These are phyloP conservation scores for Tursiops truncatus DNA, from an alignment of 2,113 vertebrate genomes.

Conservation along the genomic window DNA sequence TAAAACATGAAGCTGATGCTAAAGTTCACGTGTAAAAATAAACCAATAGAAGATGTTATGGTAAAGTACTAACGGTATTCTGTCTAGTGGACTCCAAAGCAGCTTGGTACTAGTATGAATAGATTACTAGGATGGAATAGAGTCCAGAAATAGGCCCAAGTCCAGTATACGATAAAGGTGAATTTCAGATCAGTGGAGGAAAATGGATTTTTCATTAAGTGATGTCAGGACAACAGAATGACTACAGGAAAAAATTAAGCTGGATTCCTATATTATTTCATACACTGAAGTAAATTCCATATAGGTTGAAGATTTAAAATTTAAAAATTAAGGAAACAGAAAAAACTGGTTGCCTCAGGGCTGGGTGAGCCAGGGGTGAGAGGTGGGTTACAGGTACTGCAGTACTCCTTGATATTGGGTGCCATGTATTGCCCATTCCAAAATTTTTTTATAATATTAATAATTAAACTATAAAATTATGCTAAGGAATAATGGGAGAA, in stretches of 20 bases:
- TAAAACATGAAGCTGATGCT: background rate
- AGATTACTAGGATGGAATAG: background rate
- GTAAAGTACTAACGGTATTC: background rate
- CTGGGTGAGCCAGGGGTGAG: background rate
- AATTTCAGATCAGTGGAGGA: background rate
- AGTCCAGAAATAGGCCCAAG: background rate
- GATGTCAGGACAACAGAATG: background rate
- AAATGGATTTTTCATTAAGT: background rate
- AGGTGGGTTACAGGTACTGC: fast-evolving
- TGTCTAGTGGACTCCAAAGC: background rate
- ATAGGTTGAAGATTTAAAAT: background rate
- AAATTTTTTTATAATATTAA: background rate
- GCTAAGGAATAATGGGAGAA: background rate
- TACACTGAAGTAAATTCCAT: background rate
- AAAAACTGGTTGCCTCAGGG: background rate
- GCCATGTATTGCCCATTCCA: background rate
- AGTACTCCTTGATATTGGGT: background rate
- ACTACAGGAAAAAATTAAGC: background rate
- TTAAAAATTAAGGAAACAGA: background rate
- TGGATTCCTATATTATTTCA: background rate
- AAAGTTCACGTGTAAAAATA: background rate
- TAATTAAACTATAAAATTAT: background rate
- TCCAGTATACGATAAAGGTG: background rate
- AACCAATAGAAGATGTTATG: background rate
- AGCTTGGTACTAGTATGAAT: background rate